Percentiles rank a stretch among this genome's conserved stretches.
Conservation (phyloP, 2,797 vertebrate genomes). For the Octomys mimax region DNA sequence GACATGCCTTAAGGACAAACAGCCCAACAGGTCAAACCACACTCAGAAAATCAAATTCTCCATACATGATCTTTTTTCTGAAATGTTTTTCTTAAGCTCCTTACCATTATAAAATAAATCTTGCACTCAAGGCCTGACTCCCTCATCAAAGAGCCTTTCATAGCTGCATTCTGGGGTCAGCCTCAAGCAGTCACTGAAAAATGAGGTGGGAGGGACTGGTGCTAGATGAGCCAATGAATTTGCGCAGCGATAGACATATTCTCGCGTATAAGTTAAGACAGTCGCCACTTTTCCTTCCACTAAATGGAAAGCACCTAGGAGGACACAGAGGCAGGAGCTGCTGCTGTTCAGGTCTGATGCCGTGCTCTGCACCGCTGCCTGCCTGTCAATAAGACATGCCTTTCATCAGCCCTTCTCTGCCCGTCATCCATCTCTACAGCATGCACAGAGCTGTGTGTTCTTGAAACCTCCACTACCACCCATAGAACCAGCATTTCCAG, state of each 20-base stretch:
- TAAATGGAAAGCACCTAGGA: neutral
- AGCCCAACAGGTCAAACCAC: neutral
- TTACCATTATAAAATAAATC: conserved; percentile 53
- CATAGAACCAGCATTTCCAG: conserved; percentile 7
- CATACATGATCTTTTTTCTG: neutral
- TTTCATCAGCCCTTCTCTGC: neutral
- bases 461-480: neutral
- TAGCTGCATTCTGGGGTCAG: conserved; percentile 68
- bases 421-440: neutral
- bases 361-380: neutral
- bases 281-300: neutral
- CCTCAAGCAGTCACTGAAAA: conserved; percentile 70
- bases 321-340: neutral
- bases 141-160: conserved; percentile 72
- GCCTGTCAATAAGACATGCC: too few species aligned
- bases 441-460: conserved; percentile 18
- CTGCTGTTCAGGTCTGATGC: neutral
- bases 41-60: neutral
- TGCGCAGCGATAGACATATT: conserved; percentile 42
- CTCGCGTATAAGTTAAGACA: conserved; percentile 30
- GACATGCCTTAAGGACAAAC: conserved; percentile 24
- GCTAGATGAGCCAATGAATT: conserved; percentile 49
- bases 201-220: conserved; percentile 72
- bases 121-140: neutral
- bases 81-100: conserved; percentile 55